A percentile compares a stretch with the other conserved stretches of the same genome.
These are phyloP conservation scores for Cybosia mesomella DNA, from an alignment of 2,888 invertebrate genomes.

Conservation along the genomic window DNA sequence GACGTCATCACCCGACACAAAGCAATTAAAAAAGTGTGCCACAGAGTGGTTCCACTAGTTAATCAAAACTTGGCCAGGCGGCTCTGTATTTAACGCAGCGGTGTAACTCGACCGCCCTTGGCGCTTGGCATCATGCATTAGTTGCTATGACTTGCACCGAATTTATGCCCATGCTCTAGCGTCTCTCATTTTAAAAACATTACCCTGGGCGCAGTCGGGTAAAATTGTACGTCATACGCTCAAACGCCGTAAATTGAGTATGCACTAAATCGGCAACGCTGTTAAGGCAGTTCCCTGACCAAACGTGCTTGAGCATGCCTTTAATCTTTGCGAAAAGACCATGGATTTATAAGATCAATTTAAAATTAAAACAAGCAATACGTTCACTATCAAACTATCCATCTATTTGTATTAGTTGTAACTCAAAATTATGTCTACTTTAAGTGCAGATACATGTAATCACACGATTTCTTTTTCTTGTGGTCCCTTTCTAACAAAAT, in stretches of 20 bases:
- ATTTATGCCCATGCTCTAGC: constrained; percentile 54
- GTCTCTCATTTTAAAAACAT: constrained; percentile 58
- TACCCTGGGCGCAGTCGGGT: too few species aligned
- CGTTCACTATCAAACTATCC: too few species aligned
- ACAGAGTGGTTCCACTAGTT: not conserved
- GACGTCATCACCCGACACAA: constrained; percentile 4
- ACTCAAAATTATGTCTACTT: too few species aligned
- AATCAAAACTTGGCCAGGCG: constrained; percentile 34
- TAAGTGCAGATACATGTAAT: too few species aligned
- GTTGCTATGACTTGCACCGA: constrained; percentile 42
- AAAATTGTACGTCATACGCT: constrained; percentile 52
- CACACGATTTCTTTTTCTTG: too few species aligned
- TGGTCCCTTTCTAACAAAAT: too few species aligned
- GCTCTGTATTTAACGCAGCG: constrained; percentile 33
- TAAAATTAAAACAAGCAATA: too few species aligned
- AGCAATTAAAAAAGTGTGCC: not conserved
- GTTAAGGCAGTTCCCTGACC: constrained; percentile 1
- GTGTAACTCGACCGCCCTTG: constrained; percentile 33
- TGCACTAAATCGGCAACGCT: constrained; percentile 23
- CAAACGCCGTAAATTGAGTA: constrained; percentile 47
- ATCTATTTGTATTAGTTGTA: too few species aligned
- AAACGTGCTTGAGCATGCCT: not conserved
- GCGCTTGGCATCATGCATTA: constrained; percentile 50
- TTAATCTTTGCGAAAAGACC: not conserved
- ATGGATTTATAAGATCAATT: too few species aligned